Base-by-base conservation (phyloP, 2,888 invertebrate species). In the Nemoura dubitans region DNA sequence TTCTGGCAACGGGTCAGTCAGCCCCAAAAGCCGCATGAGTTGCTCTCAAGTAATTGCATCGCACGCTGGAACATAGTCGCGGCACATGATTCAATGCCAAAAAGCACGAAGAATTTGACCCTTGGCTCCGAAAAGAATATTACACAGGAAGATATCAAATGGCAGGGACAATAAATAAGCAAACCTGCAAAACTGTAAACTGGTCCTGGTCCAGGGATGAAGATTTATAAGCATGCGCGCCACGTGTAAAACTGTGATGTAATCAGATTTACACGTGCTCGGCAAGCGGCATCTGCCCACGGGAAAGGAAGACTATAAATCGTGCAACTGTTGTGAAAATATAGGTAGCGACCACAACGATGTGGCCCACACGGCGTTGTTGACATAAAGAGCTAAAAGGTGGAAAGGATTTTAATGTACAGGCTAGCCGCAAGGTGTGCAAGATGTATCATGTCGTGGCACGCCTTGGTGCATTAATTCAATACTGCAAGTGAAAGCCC, bases 141-240 rank as follows among this genome's bases (percentile, higher is more conserved):
- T 59, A 59, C 59, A 59, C 59, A 59, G 59, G 59, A 59, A 59
- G 59, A 59, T 59, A 59, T 59, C 59, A 21, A 10, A 59, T 59
- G 14, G 2, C 16, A 59, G 21, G 59, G 59, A 59, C 59, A 59
- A 59, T 59, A 59, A 59, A 59, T 59, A 59, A 59, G 59, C 59
- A 59, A 36, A 36, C n/a, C 36, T 36, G 59, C 59, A 59, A 59
- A 59, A 59, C 59, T 59, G 59, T 59, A 59, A 59, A 59, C 59
- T 59, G 59, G 59, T 59, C 59, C 59, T 59, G 59, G 59, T 59
- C 21, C 59, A 59, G 59, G 59, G 59, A 59, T 59, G 59, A 59
- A 59, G 59, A 59, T 59, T 59, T 59, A 59, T 59, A 21, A 36
- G 36, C 10, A n/a, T 14, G 14, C 59, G 1, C 16, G 3, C 59